A percentile compares a stretch with the other conserved stretches of the same genome.
These are phyloP conservation scores for Agonopterix arenella DNA, from an alignment of 2,888 invertebrate genomes.

Conservation along the genomic window DNA sequence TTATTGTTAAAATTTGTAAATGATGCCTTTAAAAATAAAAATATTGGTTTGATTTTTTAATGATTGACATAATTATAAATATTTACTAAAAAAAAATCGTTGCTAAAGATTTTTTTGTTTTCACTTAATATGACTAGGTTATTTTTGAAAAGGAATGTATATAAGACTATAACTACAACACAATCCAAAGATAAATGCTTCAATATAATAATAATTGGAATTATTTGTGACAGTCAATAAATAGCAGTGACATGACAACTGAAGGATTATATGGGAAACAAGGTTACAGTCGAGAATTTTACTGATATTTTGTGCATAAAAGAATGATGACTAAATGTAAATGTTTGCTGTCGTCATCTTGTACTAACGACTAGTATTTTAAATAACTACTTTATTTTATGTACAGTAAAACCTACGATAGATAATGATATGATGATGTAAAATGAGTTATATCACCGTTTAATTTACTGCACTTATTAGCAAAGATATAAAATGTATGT, in stretches of 20 bases:
- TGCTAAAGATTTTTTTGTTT: neutral
- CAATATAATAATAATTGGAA: conserved; percentile 3
- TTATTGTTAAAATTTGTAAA: too few relatives aligned
- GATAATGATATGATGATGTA: conserved; percentile 36
- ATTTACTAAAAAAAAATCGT: too few relatives aligned
- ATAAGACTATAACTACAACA: conserved; percentile 3
- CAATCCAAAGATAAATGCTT: conserved; percentile 2
- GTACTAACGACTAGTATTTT: conserved; percentile 29
- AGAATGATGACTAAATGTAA: neutral
- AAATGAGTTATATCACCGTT: conserved; percentile 20
- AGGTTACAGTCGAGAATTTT: neutral
- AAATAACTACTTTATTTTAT: conserved; percentile 22
- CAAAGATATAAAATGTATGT: neutral
- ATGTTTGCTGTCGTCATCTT: neutral
- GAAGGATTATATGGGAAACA: neutral
- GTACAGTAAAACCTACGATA: conserved; percentile 39
- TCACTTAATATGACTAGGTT: conserved; percentile 11
- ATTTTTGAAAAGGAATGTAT: conserved; percentile 9
- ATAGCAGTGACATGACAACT: conserved; percentile 1
- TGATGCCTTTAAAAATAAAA: too few relatives aligned
- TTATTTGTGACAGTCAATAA: conserved; percentile 6
- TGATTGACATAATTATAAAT: too few relatives aligned
- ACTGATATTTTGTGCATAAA: neutral
- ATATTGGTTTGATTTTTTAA: too few relatives aligned
- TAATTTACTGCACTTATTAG: neutral